phyloP scores from a whole-genome alignment of 1,140 invertebrate species.

The Pogonus chalceus region DNA sequence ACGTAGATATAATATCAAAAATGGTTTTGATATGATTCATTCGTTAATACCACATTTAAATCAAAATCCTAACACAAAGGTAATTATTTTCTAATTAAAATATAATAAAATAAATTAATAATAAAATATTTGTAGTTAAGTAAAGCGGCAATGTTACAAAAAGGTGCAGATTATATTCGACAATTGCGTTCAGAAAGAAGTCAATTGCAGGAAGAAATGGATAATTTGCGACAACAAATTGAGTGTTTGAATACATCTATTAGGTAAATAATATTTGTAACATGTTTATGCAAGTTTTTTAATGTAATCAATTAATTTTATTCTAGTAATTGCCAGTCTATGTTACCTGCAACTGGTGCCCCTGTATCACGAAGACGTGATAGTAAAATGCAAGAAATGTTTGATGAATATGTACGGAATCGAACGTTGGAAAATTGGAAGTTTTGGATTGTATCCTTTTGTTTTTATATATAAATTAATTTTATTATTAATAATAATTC shows the following conservation, averaged over 20 bases:
- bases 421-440: slow-evolving; percentile 91
- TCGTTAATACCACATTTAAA: slow-evolving; percentile 86
- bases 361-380: slow-evolving; percentile 81
- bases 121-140: slow-evolving; percentile 49
- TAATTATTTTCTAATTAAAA: slow-evolving; percentile 33
- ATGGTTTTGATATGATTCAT: slow-evolving; percentile 91
- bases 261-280: slow-evolving; percentile 44
- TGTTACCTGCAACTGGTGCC: slow-evolving; percentile 90
- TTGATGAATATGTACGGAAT: slow-evolving; percentile 79
- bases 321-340: slow-evolving; percentile 79
- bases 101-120: slow-evolving; percentile 1
- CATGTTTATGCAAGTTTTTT: slow-evolving; percentile 6
- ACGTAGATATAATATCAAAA: slow-evolving; percentile 92
- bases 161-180: slow-evolving; percentile 91
- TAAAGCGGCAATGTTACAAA: slow-evolving; percentile 94
- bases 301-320: slow-evolving; percentile 21
- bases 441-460: slow-evolving; percentile 91
- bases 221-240: slow-evolving; percentile 74
- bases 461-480: slow-evolving; percentile 28
- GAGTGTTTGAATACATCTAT: slow-evolving; percentile 85
- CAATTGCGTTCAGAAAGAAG: slow-evolving; percentile 77
- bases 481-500: slow-evolving; percentile 23
- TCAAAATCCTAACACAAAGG: slow-evolving; percentile 84
- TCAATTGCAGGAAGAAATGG: slow-evolving; percentile 84
- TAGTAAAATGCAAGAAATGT: slow-evolving; percentile 92